Evolutionary conservation across 2,113 vertebrate genomes (phyloP), one percentile per base, ranked within the genome.

Genomic region (Pogonocichla stellata): DNA sequence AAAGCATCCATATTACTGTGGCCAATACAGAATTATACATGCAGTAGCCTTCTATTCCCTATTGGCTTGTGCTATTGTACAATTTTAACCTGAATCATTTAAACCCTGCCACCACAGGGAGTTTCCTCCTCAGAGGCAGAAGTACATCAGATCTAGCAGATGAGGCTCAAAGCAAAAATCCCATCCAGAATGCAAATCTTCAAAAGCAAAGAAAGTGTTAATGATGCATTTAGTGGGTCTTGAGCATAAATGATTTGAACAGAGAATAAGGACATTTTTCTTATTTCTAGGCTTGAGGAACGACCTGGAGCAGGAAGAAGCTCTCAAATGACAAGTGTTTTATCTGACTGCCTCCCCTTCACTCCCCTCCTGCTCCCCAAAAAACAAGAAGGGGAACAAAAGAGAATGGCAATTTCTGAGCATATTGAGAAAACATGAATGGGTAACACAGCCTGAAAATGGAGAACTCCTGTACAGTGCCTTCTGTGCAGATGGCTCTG

Each of bases 21-120:
- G 74, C 78, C 10, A 57, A 28, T 47, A 50, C 26, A 80, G 42
- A 24, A 51, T 64, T 19, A 70, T 9, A 83, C 26, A 66, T 8
- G 82, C 78, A 86, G 47, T n/a, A 91, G 48, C 74, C 38, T 87
- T 71, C 75, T 64, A 42, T 26, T 90, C 23, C 26, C 47, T 78
- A 28, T 12, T 42, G 29, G 58, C 40, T 43, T 83, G 45, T 84
- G 81, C 40, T 80, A 6, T 40, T 38, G 25, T 61, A 92, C 34
- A 64, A 28, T 25, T 58, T 54, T 36, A 74, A 70, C 48, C 84
- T 36, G 54, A 80, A 71, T 58, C 6, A 38, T 34, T 73, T 73
- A n/a, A 82, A 65, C 40, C 48, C 38, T 80, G 45, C 25, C 65
- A 80, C n/a, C 60, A 62, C 42, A 48, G 6, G n/a, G 34, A 48